phyloP scores from a whole-genome alignment of 2,888 invertebrate species.

The Scaptomyza parva region DNA sequence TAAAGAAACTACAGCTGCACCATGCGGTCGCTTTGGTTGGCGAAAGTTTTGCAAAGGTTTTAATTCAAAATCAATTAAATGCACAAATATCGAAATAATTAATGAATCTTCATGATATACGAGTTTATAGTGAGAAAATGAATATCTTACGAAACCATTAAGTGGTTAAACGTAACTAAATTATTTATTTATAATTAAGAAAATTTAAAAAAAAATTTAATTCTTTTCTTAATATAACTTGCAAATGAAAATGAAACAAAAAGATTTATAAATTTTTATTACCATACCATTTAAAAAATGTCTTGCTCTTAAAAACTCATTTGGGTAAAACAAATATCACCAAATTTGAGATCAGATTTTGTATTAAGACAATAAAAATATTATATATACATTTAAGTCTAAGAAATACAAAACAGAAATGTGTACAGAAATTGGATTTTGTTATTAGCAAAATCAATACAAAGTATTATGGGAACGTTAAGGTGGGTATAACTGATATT shows the following conservation, averaged over 20 bases:
- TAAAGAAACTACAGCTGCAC: conserved; percentile 13
- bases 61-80: conserved; percentile 34
- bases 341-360: background rate
- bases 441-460: conserved; percentile 4
- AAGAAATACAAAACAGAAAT: background rate
- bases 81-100: conserved; percentile 15
- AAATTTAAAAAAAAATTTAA: background rate
- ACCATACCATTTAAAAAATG: no score
- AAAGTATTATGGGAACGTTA: conserved; percentile 42
- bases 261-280: no score
- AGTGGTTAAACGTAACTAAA: conserved; percentile 4
- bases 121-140: background rate
- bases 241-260: background rate
- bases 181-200: background rate
- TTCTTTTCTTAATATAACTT: background rate
- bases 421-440: background rate
- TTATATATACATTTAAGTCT: background rate
- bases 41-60: conserved; percentile 27
- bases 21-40: conserved; percentile 39
- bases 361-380: background rate
- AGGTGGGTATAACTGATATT: background rate
- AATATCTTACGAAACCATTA: background rate
- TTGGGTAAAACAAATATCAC: no score
- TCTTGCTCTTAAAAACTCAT: no score
- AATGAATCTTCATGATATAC: background rate